A percentile compares a stretch with the other conserved stretches of the same genome.
These are phyloP conservation scores for Drosophila rhopaloa DNA, from an alignment of 1,140 invertebrate species.

Conservation along the genomic window DNA sequence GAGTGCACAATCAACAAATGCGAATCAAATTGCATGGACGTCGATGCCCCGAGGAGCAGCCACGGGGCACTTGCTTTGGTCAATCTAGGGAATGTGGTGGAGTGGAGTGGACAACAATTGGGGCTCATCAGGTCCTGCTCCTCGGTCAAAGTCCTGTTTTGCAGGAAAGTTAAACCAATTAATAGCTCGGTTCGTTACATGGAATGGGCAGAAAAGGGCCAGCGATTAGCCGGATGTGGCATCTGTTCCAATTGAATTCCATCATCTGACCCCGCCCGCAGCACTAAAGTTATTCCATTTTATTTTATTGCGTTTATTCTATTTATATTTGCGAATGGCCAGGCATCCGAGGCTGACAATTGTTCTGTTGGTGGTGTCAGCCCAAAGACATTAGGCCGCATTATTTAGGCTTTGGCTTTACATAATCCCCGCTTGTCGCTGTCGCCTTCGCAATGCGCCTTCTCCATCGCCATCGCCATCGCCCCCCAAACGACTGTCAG, in stretches of 20 bases:
- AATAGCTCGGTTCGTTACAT: not conserved
- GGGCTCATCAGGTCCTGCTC: conserved; percentile 21
- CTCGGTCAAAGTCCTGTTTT: not conserved
- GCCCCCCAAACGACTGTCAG: conserved; percentile 19
- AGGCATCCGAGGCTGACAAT: conserved; percentile 15
- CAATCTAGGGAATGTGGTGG: conserved; percentile 1
- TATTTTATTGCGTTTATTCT: conserved; percentile 43
- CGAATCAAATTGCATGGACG: conserved; percentile 36
- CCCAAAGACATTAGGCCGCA: conserved; percentile 55
- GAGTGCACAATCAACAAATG: conserved; percentile 46
- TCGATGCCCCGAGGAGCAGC: conserved; percentile 14
- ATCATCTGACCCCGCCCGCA: not conserved
- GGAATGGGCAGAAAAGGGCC: not conserved
- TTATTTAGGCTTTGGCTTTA: conserved; percentile 66
- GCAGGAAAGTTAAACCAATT: conserved; percentile 2
- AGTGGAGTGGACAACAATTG: conserved; percentile 16
- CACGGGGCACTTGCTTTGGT: conserved; percentile 4
- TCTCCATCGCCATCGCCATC: too few relatives aligned
- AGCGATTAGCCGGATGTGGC: conserved; percentile 1
- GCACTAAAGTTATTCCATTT: conserved; percentile 25
- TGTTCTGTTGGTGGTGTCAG: conserved; percentile 37
- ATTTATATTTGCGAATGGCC: conserved; percentile 21
- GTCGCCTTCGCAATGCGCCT: not conserved
- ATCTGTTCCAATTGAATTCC: conserved; percentile 22
- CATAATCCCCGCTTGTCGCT: conserved; percentile 53